Conservation (phyloP, 2,888 invertebrate genomes). For the Macropis europaea region DNA sequence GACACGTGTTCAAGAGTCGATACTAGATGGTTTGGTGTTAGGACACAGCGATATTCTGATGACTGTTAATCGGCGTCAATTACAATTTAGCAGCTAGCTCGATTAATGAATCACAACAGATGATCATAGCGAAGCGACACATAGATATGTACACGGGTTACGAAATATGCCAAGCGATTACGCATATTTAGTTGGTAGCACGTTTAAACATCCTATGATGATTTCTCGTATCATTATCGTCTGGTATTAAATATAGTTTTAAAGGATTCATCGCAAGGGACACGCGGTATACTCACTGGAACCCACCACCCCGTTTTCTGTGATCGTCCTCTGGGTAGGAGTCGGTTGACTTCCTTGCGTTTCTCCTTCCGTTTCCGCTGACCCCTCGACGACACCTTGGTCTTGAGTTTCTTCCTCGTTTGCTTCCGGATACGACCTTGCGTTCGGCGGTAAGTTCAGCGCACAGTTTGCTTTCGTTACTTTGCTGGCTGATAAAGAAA, state of each 20-base stretch:
- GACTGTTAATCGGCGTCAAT: conserved; percentile 45
- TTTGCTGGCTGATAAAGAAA: conserved; percentile 89
- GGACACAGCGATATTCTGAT: conserved; percentile 22
- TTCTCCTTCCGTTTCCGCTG: conserved; percentile 67
- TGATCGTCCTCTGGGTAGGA: conserved; percentile 64
- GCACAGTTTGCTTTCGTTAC: conserved; percentile 86
- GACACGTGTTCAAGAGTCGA: conserved; percentile 60
- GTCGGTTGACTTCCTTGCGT: conserved; percentile 68
- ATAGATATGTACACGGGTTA: conserved; percentile 52
- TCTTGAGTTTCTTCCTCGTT: conserved; percentile 71
- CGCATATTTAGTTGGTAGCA: conserved; percentile 41
- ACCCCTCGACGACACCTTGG: conserved; percentile 76
- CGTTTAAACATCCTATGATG: conserved; percentile 13
- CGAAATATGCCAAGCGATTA: conserved; percentile 56
- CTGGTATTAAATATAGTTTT: neutral
- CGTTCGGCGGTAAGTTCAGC: conserved; percentile 84
- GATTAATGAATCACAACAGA: conserved; percentile 31
- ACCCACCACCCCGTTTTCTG: conserved; percentile 74
- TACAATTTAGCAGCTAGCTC: conserved; percentile 34
- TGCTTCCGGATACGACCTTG: conserved; percentile 78
- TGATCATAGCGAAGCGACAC: conserved; percentile 53
- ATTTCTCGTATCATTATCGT: neutral
- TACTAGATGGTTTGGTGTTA: conserved; percentile 52
- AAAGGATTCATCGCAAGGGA: neutral
- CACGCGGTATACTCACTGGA: conserved; percentile 71